Evolutionary conservation across 2,888 invertebrate species (phyloP).

Genomic region (Erebia palarica): DNA sequence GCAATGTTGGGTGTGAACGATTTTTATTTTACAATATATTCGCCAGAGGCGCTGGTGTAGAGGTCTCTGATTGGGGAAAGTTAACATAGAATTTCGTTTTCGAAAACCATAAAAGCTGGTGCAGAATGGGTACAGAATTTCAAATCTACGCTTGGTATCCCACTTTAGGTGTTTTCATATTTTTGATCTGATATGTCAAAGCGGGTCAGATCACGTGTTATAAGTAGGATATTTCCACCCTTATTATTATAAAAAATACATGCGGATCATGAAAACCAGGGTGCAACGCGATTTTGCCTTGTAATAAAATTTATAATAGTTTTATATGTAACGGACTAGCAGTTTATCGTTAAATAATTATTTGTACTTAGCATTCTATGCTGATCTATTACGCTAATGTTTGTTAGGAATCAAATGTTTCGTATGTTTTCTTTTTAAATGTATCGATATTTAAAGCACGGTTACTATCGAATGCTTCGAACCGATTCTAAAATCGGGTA

Average conservation of each 20-base stretch:
- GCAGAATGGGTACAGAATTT: background rate
- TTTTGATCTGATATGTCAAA: background rate
- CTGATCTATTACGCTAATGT: constrained; percentile 77
- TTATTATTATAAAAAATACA: constrained; percentile 74
- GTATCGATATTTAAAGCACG: constrained; percentile 44
- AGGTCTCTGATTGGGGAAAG: background rate
- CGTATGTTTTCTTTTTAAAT: constrained; percentile 42
- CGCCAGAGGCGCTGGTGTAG: background rate
- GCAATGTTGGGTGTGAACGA: background rate
- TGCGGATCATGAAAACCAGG: constrained; percentile 80
- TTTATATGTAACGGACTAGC: constrained; percentile 75
- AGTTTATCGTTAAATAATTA: constrained; percentile 74
- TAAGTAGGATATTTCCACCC: constrained; percentile 3
- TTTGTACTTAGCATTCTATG: constrained; percentile 81
- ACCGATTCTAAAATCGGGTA: constrained; percentile 39
- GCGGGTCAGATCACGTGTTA: background rate
- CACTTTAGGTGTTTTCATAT: background rate
- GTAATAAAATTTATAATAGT: constrained; percentile 56
- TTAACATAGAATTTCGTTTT: background rate
- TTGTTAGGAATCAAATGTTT: constrained; percentile 75
- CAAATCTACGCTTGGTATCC: background rate
- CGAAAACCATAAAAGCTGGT: background rate
- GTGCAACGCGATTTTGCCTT: constrained; percentile 75
- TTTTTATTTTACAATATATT: background rate
- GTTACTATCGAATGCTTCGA: constrained; percentile 40